Evolutionary conservation across 2,113 vertebrate species (phyloP).

Genomic region (Apistogramma diplotaenia): DNA sequence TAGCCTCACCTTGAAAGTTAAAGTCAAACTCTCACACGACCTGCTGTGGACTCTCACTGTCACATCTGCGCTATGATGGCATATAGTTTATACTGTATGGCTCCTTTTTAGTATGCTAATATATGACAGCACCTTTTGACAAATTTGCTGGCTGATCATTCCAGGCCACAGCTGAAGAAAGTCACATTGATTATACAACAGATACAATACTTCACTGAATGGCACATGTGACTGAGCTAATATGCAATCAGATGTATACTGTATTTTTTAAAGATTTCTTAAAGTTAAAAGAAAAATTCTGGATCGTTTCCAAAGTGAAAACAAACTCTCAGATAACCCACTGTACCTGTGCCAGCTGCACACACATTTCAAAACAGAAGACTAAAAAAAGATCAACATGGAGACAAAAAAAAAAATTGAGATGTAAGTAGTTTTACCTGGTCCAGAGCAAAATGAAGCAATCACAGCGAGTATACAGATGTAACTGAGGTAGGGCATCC

Average conservation of each 20-base stretch:
- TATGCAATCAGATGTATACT: not conserved
- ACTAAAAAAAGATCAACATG: not conserved
- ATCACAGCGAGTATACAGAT: slow-evolving; percentile 87
- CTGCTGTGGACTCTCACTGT: not conserved
- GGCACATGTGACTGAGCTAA: not conserved
- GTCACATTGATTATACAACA: not conserved
- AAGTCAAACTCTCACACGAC: slow-evolving; percentile 25
- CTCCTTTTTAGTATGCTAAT: slow-evolving; percentile 19
- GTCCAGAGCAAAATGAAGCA: slow-evolving; percentile 90
- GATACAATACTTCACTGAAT: not conserved
- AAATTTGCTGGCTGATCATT: not conserved
- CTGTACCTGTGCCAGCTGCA: not conserved
- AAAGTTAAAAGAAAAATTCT: not conserved
- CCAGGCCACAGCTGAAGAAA: not conserved
- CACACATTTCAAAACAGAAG: not conserved
- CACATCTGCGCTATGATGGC: not conserved
- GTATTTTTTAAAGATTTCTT: not conserved
- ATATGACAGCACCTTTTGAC: not conserved
- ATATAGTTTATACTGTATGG: not conserved
- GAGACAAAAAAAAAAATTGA: not conserved
- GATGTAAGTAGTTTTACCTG: slow-evolving; percentile 78
- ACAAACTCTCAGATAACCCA: not conserved
- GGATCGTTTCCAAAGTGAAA: not conserved
- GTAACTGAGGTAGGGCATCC: slow-evolving; percentile 90
- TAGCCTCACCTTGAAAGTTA: slow-evolving; percentile 48